Percentiles rank a stretch among this genome's conserved stretches.
Conservation (phyloP, 2,797 vertebrate species). For the Zenarchopterus dispar region DNA sequence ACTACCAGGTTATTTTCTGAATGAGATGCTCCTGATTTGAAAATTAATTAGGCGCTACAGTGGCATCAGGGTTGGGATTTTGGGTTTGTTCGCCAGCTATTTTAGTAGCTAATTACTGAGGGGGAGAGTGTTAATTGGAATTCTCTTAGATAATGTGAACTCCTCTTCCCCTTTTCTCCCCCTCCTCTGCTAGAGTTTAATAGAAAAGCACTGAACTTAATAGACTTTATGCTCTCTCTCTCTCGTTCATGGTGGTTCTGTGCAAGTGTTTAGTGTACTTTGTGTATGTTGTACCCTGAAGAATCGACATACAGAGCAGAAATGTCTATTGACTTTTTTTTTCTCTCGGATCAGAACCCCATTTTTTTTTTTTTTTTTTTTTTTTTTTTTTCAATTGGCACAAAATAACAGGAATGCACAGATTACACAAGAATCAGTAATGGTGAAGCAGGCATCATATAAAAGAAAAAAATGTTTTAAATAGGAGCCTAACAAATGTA, state of each 20-base stretch:
- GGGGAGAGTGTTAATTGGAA: slow-evolving; percentile 94
- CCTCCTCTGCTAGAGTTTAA: slow-evolving; percentile 57
- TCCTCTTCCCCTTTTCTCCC: slow-evolving; percentile 68
- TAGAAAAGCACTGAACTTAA: slow-evolving; percentile 67
- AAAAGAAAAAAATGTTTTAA: slow-evolving; percentile 2
- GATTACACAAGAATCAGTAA: slow-evolving; percentile 18
- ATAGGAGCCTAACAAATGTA: slow-evolving; percentile 26
- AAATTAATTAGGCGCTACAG: slow-evolving; percentile 73
- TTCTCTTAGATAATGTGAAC: slow-evolving; percentile 80
- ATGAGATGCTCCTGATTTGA: slow-evolving; percentile 70
- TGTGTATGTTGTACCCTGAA: slow-evolving; percentile 12
- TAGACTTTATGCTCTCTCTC: slow-evolving; percentile 19
- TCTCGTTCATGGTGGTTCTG: slow-evolving; percentile 25
- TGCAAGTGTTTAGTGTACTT: slow-evolving; percentile 14
- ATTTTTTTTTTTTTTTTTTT: slow-evolving; percentile 21
- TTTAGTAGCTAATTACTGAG: slow-evolving; percentile 90
- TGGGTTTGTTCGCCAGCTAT: slow-evolving; percentile 78
- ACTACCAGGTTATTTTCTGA: slow-evolving; percentile 52
- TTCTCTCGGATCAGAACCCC: slow-evolving; percentile 37
- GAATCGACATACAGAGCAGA: slow-evolving; percentile 65
- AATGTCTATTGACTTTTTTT: slow-evolving; percentile 72
- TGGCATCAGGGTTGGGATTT: slow-evolving; percentile 74
- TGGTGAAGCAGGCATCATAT: slow-evolving; percentile 12
- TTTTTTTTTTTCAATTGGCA: slow-evolving; percentile 41
- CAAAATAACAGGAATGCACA: slow-evolving; percentile 8